A percentile compares a stretch with the other conserved stretches of the same genome.
Conservation (phyloP, 2,888 invertebrate species). For the Prenolepis imparis region DNA sequence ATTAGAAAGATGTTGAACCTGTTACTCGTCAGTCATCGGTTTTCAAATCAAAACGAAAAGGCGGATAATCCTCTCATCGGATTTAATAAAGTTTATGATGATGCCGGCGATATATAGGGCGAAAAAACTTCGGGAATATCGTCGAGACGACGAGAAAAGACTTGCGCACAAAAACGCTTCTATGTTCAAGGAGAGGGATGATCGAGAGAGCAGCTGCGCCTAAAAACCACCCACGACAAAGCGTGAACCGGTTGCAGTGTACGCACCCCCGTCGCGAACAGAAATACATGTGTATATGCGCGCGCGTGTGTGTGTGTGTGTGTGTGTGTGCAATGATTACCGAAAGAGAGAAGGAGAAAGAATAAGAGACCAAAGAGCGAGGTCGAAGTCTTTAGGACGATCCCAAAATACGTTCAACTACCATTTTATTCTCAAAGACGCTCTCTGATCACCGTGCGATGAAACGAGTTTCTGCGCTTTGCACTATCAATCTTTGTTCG, state of each 20-base stretch:
- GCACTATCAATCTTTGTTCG: background rate
- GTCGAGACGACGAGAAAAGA: background rate
- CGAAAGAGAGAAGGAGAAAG: background rate
- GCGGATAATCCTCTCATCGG: background rate
- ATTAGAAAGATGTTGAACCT: background rate
- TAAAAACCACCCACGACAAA: constrained; percentile 61
- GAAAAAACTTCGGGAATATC: constrained; percentile 9
- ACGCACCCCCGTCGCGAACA: constrained; percentile 41
- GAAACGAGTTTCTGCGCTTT: constrained; percentile 40
- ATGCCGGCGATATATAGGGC: background rate
- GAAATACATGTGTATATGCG: constrained; percentile 39
- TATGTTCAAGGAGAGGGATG: background rate
- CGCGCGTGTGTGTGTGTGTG: background rate
- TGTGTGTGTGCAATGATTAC: constrained; percentile 30
- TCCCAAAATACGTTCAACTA: constrained; percentile 58
- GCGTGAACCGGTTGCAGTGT: constrained; percentile 43
- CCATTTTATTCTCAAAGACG: constrained; percentile 60
- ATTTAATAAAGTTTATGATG: background rate
- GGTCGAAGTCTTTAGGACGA: constrained; percentile 42
- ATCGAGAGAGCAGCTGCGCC: constrained; percentile 45
- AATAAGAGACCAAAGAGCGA: constrained; percentile 11
- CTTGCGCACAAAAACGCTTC: constrained; percentile 34
- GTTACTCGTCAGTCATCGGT: background rate
- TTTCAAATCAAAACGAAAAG: constrained; percentile 10
- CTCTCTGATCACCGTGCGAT: constrained; percentile 21